phyloP scores from a whole-genome alignment of 2,797 vertebrate genomes.

The Ceyx erithaca region DNA sequence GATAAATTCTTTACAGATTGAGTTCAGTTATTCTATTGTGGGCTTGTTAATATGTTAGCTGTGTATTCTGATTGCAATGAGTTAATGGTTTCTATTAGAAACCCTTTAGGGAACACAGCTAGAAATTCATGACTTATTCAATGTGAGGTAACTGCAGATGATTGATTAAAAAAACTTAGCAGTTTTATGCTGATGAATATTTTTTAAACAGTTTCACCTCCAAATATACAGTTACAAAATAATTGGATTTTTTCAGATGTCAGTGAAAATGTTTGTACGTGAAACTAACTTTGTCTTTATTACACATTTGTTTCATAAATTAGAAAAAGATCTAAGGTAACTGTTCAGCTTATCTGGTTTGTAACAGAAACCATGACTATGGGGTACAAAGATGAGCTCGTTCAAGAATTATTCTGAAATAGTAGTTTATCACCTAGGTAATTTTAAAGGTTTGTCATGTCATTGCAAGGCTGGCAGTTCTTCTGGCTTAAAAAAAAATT shows the following conservation, averaged over 20 bases:
- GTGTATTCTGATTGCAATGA: background rate
- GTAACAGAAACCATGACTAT: constrained; percentile 39
- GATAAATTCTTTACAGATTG: background rate
- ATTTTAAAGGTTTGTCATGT: constrained; percentile 23
- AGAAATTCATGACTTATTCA: constrained; percentile 68
- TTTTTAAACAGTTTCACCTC: constrained; percentile 57
- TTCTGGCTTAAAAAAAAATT: background rate
- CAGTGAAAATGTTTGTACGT: background rate
- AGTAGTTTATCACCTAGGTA: constrained; percentile 25
- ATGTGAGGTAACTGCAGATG: constrained; percentile 57
- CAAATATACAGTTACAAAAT: constrained; percentile 50
- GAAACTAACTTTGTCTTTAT: constrained; percentile 29
- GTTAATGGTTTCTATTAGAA: constrained; percentile 66
- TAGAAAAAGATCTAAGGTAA: constrained; percentile 38
- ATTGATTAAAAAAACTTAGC: constrained; percentile 57
- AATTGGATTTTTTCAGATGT: constrained; percentile 20
- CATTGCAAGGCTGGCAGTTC: background rate
- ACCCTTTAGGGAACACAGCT: constrained; percentile 43
- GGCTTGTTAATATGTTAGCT: background rate
- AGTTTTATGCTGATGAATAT: constrained; percentile 50
- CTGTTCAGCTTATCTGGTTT: constrained; percentile 34
- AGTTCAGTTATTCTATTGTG: background rate
- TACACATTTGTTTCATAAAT: constrained; percentile 37
- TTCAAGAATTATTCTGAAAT: constrained; percentile 28
- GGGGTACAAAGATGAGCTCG: constrained; percentile 48